Evolutionary conservation across 2,113 vertebrate species (phyloP).

Genomic region (Isichthys henryi): DNA sequence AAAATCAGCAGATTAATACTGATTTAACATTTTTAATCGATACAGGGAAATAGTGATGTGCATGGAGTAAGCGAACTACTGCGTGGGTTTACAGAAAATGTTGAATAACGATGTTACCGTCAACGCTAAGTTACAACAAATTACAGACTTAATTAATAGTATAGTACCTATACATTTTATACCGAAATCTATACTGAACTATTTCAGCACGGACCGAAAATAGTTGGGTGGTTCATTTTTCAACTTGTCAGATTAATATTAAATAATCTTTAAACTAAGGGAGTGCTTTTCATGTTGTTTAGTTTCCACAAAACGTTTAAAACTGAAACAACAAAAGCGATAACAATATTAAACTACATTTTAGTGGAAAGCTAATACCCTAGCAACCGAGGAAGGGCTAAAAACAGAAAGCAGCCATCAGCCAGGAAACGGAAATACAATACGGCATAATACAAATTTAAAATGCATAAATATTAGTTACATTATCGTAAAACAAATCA

Average conservation of each 20-base stretch:
- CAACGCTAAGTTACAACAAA: background rate
- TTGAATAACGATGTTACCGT: background rate
- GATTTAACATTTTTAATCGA: background rate
- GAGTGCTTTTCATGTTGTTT: background rate
- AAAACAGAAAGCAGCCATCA: conserved; percentile 2
- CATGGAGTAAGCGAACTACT: background rate
- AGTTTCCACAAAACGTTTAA: background rate
- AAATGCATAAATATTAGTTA: background rate
- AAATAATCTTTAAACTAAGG: background rate
- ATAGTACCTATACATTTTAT: background rate
- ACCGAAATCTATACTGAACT: background rate
- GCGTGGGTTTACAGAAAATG: background rate
- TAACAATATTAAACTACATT: background rate
- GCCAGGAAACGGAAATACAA: conserved; percentile 27
- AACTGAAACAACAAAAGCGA: background rate
- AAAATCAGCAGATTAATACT: background rate
- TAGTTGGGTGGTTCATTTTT: background rate
- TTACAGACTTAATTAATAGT: background rate
- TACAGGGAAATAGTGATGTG: background rate
- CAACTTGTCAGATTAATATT: background rate
- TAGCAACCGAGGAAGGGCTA: background rate
- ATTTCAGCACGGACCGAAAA: background rate
- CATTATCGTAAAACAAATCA: background rate
- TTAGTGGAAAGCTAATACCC: background rate
- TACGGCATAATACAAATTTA: background rate